phyloP scores from a whole-genome alignment of 2,888 invertebrate species.

The Oxystoma pomonae region DNA sequence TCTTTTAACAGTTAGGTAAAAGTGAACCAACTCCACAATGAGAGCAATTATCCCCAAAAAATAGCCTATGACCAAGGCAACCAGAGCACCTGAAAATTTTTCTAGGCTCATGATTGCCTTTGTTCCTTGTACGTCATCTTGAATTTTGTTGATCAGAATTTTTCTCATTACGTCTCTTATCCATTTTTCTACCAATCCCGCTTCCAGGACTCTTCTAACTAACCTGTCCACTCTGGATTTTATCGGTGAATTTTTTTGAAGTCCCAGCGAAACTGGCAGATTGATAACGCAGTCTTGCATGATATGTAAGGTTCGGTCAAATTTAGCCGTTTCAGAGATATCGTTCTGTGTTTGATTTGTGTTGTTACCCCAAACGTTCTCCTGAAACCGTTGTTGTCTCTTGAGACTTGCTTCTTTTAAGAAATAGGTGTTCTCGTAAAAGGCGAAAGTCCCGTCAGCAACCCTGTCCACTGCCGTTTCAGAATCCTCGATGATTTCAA shows the following conservation, averaged over 20 bases:
- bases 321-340: constrained; percentile 20
- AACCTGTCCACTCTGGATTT: constrained; percentile 65
- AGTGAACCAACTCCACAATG: constrained; percentile 62
- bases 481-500: constrained; percentile 60
- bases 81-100: constrained; percentile 74
- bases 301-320: constrained; percentile 62
- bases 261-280: constrained; percentile 76
- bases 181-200: constrained; percentile 77
- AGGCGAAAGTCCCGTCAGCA: constrained; percentile 67
- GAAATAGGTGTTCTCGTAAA: constrained; percentile 74
- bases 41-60: constrained; percentile 55
- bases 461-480: constrained; percentile 63
- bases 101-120: constrained; percentile 74
- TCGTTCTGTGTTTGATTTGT: neutral
- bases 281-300: constrained; percentile 78
- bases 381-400: constrained; percentile 47
- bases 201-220: constrained; percentile 66
- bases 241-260: constrained; percentile 77
- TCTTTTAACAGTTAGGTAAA: constrained; percentile 59
- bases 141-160: constrained; percentile 53
- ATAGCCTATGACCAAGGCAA: constrained; percentile 69
- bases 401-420: constrained; percentile 62
- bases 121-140: constrained; percentile 46
- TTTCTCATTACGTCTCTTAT: constrained; percentile 66
- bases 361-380: constrained; percentile 1